phyloP scores from a whole-genome alignment of 1,140 invertebrate genomes.

The Brachionus manjavacas region DNA sequence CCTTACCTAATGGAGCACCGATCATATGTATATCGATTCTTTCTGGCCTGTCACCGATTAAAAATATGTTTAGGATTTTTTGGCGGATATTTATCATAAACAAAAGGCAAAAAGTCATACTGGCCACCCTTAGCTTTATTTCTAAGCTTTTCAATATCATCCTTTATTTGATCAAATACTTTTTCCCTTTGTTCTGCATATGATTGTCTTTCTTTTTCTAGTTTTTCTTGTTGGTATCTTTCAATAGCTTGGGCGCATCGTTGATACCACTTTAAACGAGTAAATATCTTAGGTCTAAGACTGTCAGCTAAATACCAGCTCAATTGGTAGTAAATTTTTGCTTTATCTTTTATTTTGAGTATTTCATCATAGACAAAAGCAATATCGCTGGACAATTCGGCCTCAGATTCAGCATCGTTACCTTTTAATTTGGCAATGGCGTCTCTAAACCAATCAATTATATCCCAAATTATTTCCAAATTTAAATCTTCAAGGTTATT shows the following conservation, averaged over 20 bases:
- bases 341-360: neutral
- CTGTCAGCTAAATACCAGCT: neutral
- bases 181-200: neutral
- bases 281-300: neutral
- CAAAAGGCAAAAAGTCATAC: neutral
- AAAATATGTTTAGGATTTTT: neutral
- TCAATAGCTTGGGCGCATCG: neutral
- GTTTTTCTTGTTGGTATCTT: neutral
- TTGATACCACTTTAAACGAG: neutral
- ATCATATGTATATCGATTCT: too few relatives aligned
- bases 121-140: neutral
- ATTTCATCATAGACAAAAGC: neutral
- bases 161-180: neutral
- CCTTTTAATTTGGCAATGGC: neutral
- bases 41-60: too few relatives aligned
- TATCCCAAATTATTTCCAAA: neutral
- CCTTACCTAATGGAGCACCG: too few relatives aligned
- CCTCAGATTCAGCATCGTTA: neutral
- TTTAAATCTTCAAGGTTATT: neutral
- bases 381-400: neutral
- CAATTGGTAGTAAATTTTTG: neutral
- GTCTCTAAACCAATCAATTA: constrained; percentile 4
- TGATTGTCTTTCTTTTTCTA: neutral
- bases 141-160: neutral
- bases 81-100: neutral